Conservation (phyloP, 2,888 invertebrate genomes). For the Labia minor region DNA sequence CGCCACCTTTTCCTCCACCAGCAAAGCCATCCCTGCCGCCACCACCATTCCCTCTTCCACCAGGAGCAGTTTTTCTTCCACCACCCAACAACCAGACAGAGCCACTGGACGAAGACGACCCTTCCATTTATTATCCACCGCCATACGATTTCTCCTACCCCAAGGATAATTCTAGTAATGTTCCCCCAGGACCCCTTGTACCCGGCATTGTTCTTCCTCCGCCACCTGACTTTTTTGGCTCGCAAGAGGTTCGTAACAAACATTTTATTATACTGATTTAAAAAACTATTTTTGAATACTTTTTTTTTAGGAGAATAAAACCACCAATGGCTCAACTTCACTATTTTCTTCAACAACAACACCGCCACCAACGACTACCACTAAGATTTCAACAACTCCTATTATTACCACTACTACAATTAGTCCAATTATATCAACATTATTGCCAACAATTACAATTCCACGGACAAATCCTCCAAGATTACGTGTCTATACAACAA, state of each 20-base stretch:
- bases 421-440: slow-evolving; percentile 31
- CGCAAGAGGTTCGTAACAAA: slow-evolving; percentile 47
- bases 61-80: slow-evolving; percentile 47
- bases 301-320: too few relatives aligned
- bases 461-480: slow-evolving; percentile 39
- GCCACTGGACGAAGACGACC: slow-evolving; percentile 80
- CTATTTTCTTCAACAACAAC: slow-evolving; percentile 23
- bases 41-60: slow-evolving; percentile 45
- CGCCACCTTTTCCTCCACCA: slow-evolving; percentile 47
- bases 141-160: slow-evolving; percentile 80
- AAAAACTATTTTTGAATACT: too few relatives aligned
- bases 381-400: slow-evolving; percentile 22
- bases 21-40: slow-evolving; percentile 29
- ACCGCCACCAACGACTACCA: slow-evolving; percentile 21
- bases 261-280: slow-evolving; percentile 35
- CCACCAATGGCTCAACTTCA: slow-evolving; percentile 13
- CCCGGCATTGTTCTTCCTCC: slow-evolving; percentile 82
- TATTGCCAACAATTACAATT: slow-evolving; percentile 37
- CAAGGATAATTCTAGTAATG: slow-evolving; percentile 60
- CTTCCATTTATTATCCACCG: slow-evolving; percentile 82
- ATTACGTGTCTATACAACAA: slow-evolving; percentile 31
- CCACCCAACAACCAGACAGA: slow-evolving; percentile 54
- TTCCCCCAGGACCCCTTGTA: slow-evolving; percentile 74
- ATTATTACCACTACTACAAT: slow-evolving; percentile 31
- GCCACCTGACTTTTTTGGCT: slow-evolving; percentile 75